Base-by-base conservation (phyloP, 2,888 invertebrate species). In the Megalurothrips usitatus region DNA sequence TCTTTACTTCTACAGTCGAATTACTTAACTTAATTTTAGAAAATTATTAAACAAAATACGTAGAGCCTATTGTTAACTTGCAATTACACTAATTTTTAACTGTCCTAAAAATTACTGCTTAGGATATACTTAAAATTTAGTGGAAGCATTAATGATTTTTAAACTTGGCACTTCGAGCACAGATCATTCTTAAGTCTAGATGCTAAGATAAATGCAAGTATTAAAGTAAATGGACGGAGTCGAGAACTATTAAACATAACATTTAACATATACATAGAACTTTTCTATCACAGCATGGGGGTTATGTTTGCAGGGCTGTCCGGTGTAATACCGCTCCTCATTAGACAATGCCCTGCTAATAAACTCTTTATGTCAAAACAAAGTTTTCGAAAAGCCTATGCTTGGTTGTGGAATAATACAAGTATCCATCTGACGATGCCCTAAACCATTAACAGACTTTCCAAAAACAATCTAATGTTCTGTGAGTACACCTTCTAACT, bases 331-430 rank as follows among this genome's bases (percentile, higher is more conserved):
- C n/a, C n/a, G 26, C 12, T 75, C 26, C 26, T 75, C 26, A 0
- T 43, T 2, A 43, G 34, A 10, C 23, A 26, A 75, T 9, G 26
- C 26, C 68, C 68, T 26, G 19, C 34, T 26, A 4, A 23, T 75
- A 75, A 75, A 75, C 68, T 75, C 68, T 75, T 75, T 75, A 75
- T 23, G 26, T 75, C 26, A 75, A 23, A 75, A 75, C 68, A 75
- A 75, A 75, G 58, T 58, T 14, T 17, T 75, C 26, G 26, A 75
- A 75, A 75, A 75, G 23, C 12, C 58, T 52, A 52, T 52, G 17
- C 52, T 19, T 14, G 14, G 19, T 58, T 19, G 0, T 14, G 19
- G 58, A 43, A 4, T 43, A 43, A 43, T 43, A 43, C 6, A 6
- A 43, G 6, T 43, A 43, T 43, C n/a, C 34, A 43, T 43, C 34